A percentile compares a stretch with the other conserved stretches of the same genome.
These are phyloP conservation scores for Temnothorax nylanderi DNA, from an alignment of 1,140 invertebrate species.

Conservation along the genomic window DNA sequence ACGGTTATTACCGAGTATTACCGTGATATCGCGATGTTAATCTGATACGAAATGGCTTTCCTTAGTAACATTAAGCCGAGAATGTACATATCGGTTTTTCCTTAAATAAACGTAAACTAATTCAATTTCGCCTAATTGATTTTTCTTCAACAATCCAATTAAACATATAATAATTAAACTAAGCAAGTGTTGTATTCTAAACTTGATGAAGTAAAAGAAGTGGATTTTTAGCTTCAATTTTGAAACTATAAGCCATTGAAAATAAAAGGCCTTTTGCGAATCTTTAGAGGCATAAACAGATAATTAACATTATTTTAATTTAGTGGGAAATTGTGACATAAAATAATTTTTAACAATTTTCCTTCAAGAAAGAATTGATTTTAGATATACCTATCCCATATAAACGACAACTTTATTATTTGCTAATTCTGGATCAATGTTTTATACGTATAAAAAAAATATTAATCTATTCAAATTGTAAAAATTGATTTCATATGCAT, in stretches of 20 bases:
- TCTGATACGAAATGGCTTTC: conserved; percentile 18
- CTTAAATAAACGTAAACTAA: not conserved
- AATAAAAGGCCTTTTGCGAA: not conserved
- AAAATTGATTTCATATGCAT: not conserved
- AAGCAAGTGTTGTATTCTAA: not conserved
- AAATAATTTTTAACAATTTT: not conserved
- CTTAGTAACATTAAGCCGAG: not conserved
- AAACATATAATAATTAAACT: not conserved
- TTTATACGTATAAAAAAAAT: not conserved
- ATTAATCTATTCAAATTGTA: not conserved
- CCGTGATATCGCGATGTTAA: conserved; percentile 43
- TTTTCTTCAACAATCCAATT: not conserved
- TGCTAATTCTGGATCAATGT: not conserved
- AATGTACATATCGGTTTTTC: conserved; percentile 2
- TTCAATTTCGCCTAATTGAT: not conserved
- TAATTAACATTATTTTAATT: not conserved
- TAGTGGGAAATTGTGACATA: not conserved
- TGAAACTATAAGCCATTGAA: not conserved
- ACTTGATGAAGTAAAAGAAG: not conserved
- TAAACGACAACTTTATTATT: not conserved
- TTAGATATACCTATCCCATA: not conserved
- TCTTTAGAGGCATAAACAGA: not conserved
- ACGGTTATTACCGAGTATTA: conserved; percentile 43
- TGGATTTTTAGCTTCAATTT: not conserved
- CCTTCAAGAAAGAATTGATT: not conserved